Evolutionary conservation across 2,888 invertebrate genomes (phyloP).

Genomic region (Unio delphinus): DNA sequence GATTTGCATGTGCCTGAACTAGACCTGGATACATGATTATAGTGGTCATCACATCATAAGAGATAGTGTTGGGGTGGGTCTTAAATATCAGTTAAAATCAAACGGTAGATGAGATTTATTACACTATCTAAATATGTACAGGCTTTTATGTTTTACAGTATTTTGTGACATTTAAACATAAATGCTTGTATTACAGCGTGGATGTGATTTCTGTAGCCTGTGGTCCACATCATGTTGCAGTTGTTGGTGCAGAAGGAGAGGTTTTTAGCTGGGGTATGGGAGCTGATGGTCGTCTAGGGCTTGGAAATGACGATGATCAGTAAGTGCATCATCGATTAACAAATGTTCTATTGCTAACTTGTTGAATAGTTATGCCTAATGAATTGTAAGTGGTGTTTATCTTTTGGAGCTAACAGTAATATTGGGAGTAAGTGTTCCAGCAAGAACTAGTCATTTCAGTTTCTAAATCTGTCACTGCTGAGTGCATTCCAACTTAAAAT

Average conservation of each 20-base stretch:
- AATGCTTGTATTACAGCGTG: slow-evolving; percentile 71
- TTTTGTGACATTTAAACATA: slow-evolving; percentile 53
- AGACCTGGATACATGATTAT: too few relatives aligned
- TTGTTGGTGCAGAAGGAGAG: slow-evolving; percentile 77
- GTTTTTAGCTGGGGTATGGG: slow-evolving; percentile 81
- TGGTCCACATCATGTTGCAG: slow-evolving; percentile 79
- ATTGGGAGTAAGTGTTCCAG: too few relatives aligned
- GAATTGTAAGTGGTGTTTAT: too few relatives aligned
- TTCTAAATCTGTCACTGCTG: too few relatives aligned
- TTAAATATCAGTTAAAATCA: too few relatives aligned
- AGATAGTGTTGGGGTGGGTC: too few relatives aligned
- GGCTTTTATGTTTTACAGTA: slow-evolving; percentile 78
- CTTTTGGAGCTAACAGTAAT: too few relatives aligned
- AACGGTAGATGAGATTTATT: too few relatives aligned
- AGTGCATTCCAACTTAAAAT: too few relatives aligned
- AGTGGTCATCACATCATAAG: too few relatives aligned
- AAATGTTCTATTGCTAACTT: background rate
- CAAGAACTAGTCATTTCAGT: too few relatives aligned
- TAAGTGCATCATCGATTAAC: slow-evolving; percentile 43
- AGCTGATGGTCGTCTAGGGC: slow-evolving; percentile 77
- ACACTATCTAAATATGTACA: slow-evolving; percentile 51
- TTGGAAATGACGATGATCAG: slow-evolving; percentile 74
- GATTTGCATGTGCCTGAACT: too few relatives aligned
- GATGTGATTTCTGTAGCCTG: slow-evolving; percentile 78
- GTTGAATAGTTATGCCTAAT: background rate